Evolutionary conservation across 1,140 invertebrate species (phyloP), one percentile per base, ranked within the genome.

Genomic region (Hycleus cichorii): DNA sequence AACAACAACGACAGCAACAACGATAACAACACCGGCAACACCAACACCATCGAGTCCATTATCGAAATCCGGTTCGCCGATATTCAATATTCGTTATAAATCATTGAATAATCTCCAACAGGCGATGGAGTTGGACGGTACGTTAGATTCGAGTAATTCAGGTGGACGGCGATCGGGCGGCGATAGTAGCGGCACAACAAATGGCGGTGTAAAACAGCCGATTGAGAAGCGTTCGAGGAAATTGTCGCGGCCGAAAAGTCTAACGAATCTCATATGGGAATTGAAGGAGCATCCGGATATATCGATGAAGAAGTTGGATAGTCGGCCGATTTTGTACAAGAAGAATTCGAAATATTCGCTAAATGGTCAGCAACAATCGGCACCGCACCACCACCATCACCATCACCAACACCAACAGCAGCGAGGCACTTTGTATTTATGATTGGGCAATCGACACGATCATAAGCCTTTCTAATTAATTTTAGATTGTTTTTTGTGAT

Each of bases 141-240:
- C 91, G 4, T 77, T 93, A 52, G 89, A 93, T 70, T 93, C 90
- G 12, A 91, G 89, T 73, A 89, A 91, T 73, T 91, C 89, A 10
- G 90, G 90, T 27, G 90, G 90, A 8, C 80, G 89, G 42, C 89
- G 87, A 3, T 91, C 89, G 12, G 89, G 87, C 0, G 40, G 11
- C 10, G 32, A 32, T 32, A 32, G 32, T 32, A 32, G 32, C 7
- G 32, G 32, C 7, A 32, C 32, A 32, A 89, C 91, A 74, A 92
- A 90, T 0, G 69, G 63, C 7, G 86, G 84, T 0, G 87, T 85
- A 6, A 83, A 83, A 3, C 90, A 90, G 69, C 77, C 90, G 66
- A 89, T 88, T 24, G 89, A 91, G 68, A 91, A 91, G 69, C 81
- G 89, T 72, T 88, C 85, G 47, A 78, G 87, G 61, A 84, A 85